These are phyloP conservation scores for Prolemur simus DNA, from an alignment of 2,113 vertebrate genomes.

Conservation along the genomic window DNA sequence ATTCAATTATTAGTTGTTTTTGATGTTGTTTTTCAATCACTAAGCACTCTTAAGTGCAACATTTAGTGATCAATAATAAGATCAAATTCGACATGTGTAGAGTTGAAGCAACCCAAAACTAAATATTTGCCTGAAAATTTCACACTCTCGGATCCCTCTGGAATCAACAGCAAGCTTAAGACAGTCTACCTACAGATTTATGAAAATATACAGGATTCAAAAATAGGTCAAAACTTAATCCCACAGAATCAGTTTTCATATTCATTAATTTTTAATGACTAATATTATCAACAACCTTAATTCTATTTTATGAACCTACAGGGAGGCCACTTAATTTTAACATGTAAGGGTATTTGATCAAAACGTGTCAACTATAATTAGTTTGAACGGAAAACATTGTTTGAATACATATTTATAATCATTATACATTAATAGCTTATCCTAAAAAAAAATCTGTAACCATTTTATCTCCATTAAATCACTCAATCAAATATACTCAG, in stretches of 20 bases:
- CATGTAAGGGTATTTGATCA: not conserved
- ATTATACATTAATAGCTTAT: not conserved
- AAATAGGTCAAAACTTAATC: not conserved
- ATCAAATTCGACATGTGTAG: not conserved
- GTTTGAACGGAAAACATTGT: not conserved
- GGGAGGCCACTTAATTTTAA: constrained; percentile 29
- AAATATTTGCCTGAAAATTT: not conserved
- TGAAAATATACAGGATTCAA: not conserved
- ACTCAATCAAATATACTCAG: not conserved
- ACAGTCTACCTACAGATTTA: not conserved
- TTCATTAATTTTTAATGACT: not conserved
- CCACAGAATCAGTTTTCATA: not conserved
- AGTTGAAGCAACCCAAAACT: not conserved
- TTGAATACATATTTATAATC: not conserved
- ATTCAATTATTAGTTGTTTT: not conserved
- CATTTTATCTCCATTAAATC: not conserved
- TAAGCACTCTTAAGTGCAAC: not conserved
- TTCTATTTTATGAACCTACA: not conserved
- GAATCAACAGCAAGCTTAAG: not conserved
- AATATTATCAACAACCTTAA: not conserved
- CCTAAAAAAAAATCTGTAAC: not conserved
- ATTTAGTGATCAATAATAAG: not conserved
- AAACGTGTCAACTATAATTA: not conserved
- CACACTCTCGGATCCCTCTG: not conserved
- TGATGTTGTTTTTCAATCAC: not conserved